These are phyloP conservation scores for Delichon dasypus DNA, from an alignment of 2,797 vertebrate species.

Conservation along the genomic window DNA sequence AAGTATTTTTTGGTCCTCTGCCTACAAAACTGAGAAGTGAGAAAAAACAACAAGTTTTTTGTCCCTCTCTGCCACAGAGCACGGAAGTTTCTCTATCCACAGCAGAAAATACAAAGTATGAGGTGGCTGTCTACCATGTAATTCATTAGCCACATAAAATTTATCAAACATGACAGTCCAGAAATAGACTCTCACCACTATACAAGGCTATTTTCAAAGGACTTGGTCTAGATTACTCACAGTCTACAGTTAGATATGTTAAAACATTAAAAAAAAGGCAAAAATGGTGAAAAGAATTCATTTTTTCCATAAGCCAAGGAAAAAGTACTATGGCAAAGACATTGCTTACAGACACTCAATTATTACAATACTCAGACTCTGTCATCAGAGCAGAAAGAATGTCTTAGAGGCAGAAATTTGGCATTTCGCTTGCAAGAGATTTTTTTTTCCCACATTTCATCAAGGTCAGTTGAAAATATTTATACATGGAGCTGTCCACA, in stretches of 20 bases:
- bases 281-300: neutral
- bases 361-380: neutral
- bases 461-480: neutral
- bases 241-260: neutral
- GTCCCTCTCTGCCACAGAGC: neutral
- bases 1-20: neutral
- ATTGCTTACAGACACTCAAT: neutral
- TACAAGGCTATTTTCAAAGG: neutral
- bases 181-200: neutral
- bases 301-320: neutral
- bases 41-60: neutral
- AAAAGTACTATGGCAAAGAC: neutral
- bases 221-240: neutral
- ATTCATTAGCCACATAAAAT: neutral
- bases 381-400: neutral
- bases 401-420: neutral
- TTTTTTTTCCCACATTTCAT: neutral
- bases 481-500: neutral
- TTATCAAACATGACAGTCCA: neutral
- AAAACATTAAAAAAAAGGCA: neutral
- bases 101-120: neutral
- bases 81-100: neutral
- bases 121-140: neutral
- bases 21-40: neutral
- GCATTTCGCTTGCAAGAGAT: neutral